These are phyloP conservation scores for Halesus radiatus DNA, from an alignment of 1,140 invertebrate species.

Conservation along the genomic window DNA sequence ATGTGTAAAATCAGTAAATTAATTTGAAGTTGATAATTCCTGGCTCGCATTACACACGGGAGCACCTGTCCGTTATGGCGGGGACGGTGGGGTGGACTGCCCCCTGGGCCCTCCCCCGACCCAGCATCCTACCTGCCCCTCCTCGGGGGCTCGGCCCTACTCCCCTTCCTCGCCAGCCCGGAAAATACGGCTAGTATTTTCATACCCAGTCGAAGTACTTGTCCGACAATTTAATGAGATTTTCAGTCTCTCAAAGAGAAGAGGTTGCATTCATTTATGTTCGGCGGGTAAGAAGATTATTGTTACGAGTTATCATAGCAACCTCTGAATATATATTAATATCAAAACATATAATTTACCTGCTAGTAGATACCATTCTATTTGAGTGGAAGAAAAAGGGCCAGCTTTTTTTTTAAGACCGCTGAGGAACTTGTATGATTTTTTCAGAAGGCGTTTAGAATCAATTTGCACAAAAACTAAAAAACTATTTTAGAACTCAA, in stretches of 20 bases:
- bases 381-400: too few species aligned
- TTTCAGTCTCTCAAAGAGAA: slow-evolving; percentile 26
- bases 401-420: too few species aligned
- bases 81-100: neutral
- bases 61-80: slow-evolving; percentile 25
- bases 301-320: too few species aligned
- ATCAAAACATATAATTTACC: too few species aligned
- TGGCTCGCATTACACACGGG: slow-evolving; percentile 8
- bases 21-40: slow-evolving; percentile 11
- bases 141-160: neutral
- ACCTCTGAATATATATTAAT: too few species aligned
- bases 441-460: too few species aligned
- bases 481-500: too few species aligned
- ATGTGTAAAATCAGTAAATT: too few species aligned
- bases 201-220: slow-evolving; percentile 31
- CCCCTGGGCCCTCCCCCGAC: too few species aligned
- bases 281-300: neutral
- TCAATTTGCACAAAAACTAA: too few species aligned
- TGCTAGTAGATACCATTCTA: too few species aligned
- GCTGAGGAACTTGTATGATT: too few species aligned
- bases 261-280: neutral
- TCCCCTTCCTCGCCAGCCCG: neutral
- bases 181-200: slow-evolving; percentile 33
- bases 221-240: slow-evolving; percentile 35
- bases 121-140: neutral